Evolutionary conservation across 2,888 invertebrate genomes (phyloP).

Genomic region (Ethmia dodecea): DNA sequence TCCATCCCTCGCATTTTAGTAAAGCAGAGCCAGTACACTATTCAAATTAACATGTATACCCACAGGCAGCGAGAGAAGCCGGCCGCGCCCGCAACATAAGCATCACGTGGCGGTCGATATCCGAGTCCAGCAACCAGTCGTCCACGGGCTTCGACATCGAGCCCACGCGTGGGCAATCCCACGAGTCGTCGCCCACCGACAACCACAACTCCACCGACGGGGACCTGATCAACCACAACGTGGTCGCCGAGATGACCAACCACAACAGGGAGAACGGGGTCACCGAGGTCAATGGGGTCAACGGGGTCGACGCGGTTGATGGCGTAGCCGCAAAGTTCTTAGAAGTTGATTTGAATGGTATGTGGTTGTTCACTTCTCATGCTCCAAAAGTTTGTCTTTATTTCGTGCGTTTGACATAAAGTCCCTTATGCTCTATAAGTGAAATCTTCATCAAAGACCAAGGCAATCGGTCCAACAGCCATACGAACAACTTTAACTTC

Average conservation of each 20-base stretch:
- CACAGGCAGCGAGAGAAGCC: conserved; percentile 48
- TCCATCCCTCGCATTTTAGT: no score
- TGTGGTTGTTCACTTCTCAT: no score
- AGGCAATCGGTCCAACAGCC: no score
- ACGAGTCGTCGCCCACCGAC: conserved; percentile 21
- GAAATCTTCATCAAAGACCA: no score
- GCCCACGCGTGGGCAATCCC: conserved; percentile 16
- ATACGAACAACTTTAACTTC: no score
- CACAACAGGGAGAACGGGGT: conserved; percentile 28
- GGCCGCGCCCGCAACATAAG: conserved; percentile 59
- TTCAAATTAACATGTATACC: no score
- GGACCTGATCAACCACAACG: conserved; percentile 32
- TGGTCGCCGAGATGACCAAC: conserved; percentile 27
- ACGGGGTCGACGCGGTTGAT: conserved; percentile 42
- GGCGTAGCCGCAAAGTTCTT: conserved; percentile 54
- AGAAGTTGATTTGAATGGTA: conserved; percentile 66
- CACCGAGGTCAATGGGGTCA: no score
- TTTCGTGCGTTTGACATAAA: no score
- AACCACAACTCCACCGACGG: conserved; percentile 22
- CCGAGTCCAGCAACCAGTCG: conserved; percentile 68
- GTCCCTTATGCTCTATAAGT: no score
- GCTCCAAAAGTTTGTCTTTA: no score
- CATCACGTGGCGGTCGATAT: conserved; percentile 70
- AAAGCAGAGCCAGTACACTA: no score
- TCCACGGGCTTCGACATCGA: conserved; percentile 52